Evolutionary conservation across 2,113 vertebrate genomes (phyloP).

Genomic region (Caracal caracal): DNA sequence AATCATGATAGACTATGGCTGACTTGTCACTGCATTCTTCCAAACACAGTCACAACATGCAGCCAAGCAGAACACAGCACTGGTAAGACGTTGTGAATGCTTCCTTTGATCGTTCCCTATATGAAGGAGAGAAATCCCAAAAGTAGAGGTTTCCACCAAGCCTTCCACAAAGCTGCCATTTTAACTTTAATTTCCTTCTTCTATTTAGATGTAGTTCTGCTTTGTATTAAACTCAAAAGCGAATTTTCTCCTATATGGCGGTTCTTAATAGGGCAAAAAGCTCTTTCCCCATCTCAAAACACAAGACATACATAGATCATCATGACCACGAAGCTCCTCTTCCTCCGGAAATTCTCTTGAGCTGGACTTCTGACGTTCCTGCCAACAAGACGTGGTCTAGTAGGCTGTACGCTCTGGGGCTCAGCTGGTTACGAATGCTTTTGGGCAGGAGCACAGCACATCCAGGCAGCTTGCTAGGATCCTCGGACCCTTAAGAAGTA

Average conservation of each 20-base stretch:
- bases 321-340: background rate
- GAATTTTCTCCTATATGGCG: background rate
- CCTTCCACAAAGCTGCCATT: background rate
- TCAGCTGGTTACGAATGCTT: background rate
- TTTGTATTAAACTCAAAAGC: background rate
- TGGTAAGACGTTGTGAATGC: background rate
- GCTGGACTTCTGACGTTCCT: background rate
- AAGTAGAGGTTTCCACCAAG: background rate
- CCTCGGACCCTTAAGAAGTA: background rate
- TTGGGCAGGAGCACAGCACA: background rate
- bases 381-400: background rate
- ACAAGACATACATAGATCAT: background rate
- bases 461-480: background rate
- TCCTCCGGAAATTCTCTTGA: background rate
- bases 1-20: background rate
- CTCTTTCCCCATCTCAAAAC: background rate
- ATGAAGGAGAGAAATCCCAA: background rate
- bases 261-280: background rate
- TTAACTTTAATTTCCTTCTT: background rate
- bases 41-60: background rate
- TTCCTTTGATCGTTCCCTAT: background rate
- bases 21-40: background rate
- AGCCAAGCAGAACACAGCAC: background rate
- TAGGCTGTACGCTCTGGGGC: background rate
- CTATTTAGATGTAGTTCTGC: background rate